Base-by-base conservation (phyloP, 2,797 vertebrate species). In the Salmo trutta region DNA sequence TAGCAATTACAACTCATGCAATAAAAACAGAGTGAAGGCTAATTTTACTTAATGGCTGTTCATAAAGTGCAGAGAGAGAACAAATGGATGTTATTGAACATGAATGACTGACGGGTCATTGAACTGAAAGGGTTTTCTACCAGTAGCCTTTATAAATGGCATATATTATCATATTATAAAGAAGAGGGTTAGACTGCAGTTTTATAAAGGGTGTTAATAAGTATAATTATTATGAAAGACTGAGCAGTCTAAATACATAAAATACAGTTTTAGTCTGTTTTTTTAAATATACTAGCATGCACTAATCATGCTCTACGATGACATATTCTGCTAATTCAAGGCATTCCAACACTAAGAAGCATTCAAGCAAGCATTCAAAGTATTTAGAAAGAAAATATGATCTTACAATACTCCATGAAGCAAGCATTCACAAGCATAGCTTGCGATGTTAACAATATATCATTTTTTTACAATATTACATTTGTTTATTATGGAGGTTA, bases 271-370 rank as follows among this genome's bases (percentile, higher is more conserved):
- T 15, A 62, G 68, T 53, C 78, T 33, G 8, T 78, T 51, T 77
- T 51, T 47, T 10, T 0, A 47, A 47, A 78, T 70, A 51, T 15
- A 67, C 82, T 41, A 84, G 82, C 87, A 82, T 83, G 84, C 82
- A 78, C 77, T 41, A 5, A 41, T 78, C 79, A 78, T 86, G 87
- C 87, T 76, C 73, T 33, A 47, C 73, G 71, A 84, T 77, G 41
- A 47, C 41, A 47, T 15, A 16, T 83, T 24, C 71, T 76, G 70
- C 83, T 15, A 12, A 21, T 70, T 70, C 7, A 70, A 70, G 68
- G 68, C 68, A 81, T 75, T 77, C 41, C 77, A 36, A 72, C 67
- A 74, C 76, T 62, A 76, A 74, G 53, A 79, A 79, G 75, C 79
- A 81, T 52, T 76, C 56, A 75, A 75, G n/a, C 47, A 65, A 79